Base-by-base conservation (phyloP, 2,113 vertebrate species). In the Argyrosomus japonicus region DNA sequence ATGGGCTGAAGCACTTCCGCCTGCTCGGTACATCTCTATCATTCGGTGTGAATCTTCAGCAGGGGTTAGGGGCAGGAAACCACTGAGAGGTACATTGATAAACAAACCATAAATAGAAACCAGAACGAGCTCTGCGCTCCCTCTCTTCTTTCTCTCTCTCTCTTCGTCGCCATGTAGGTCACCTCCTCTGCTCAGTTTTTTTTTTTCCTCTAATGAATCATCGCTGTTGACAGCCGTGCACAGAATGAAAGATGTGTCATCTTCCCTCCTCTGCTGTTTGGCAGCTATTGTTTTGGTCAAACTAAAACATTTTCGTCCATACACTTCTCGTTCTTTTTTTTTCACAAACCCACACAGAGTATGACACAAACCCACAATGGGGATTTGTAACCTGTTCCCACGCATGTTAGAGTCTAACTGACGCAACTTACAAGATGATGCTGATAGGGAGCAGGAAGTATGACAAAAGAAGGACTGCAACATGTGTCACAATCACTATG, bases 21-120 rank as follows among this genome's bases (percentile, higher is more conserved):
- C 61, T 27, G 86, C 75, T 63, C 29, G 76, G 63, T 77, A 23
- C 79, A 76, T 82, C 76, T 84, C 73, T 82, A 40, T 82, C 68
- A 62, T 79, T 90, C 50, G 5, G 79, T 40, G 83, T 84, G 82
- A 87, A 61, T 90, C 79, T 91, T 79, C 78, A 76, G 77, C 69
- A 69, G 68, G 45, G 83, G 87, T 75, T 68, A 81, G 78, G 85
- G 85, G 88, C 84, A 91, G 92, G 90, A 91, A 92, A 86, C 86
- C 91, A 91, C 79, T 63, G 72, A 87, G 85, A 89, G 75, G 70
- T 67, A 79, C 77, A 63, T 45, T 87, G 86, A 91, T 84, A 93
- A 94, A 92, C 85, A 93, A 85, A 87, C 89, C 88, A 92, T 74
- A 93, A 94, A 94, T 93, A 95, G 93, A 89, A 79, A 60, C 74